Conservation (phyloP, 2,797 vertebrate genomes). For the Pteronotus mesoamericanus region DNA sequence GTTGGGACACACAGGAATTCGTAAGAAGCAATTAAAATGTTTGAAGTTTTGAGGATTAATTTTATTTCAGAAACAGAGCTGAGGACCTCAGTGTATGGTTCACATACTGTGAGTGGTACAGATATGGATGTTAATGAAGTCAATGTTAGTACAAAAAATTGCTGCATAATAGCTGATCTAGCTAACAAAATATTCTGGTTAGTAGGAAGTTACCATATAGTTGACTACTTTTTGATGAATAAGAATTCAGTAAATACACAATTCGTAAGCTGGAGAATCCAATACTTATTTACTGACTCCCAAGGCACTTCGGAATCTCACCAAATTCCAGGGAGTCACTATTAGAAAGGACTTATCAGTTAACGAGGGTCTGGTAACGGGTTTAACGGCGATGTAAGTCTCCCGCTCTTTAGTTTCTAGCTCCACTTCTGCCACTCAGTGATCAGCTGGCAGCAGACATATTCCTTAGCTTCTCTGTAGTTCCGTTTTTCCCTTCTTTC, state of each 20-base stretch:
- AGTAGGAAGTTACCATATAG: background rate
- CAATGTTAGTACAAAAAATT: background rate
- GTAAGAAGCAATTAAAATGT: background rate
- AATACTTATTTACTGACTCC: background rate
- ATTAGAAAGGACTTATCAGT: background rate
- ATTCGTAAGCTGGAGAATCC: background rate
- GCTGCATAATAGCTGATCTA: background rate
- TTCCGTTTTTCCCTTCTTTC: background rate
- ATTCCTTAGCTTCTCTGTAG: background rate
- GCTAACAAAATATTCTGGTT: background rate
- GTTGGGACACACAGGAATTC: background rate
- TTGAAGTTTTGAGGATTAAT: background rate
- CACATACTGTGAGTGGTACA: rapidly evolving
- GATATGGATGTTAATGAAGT: background rate
- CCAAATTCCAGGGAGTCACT: background rate
- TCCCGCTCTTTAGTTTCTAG: background rate
- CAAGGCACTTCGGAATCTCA: background rate
- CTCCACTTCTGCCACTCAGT: background rate
- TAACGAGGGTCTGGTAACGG: background rate
- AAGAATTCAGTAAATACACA: background rate
- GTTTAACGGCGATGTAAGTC: background rate
- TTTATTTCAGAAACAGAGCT: background rate
- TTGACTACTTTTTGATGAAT: background rate
- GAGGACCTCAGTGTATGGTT: background rate
- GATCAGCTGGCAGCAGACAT: background rate